Conservation (phyloP, 2,113 vertebrate genomes). For the Gila orcuttii region DNA sequence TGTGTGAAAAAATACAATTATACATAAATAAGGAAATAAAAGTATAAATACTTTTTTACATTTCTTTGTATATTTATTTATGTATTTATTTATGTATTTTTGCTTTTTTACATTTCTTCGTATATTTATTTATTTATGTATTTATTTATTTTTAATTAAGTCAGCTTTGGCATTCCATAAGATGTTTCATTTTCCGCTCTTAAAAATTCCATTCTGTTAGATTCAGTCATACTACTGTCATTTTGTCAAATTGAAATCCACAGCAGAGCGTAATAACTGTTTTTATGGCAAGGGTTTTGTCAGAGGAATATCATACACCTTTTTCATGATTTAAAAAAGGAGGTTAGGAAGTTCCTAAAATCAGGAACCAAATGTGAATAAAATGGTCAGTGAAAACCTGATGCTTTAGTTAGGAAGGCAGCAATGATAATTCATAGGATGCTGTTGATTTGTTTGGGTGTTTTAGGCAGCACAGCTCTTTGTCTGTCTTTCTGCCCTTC, state of each 20-base stretch:
- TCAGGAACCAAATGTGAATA: slow-evolving; percentile 11
- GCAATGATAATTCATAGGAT: not conserved
- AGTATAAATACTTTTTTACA: too few relatives aligned
- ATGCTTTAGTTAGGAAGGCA: not conserved
- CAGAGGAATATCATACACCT: not conserved
- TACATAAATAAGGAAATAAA: too few relatives aligned
- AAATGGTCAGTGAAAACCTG: not conserved
- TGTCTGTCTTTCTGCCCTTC: slow-evolving; percentile 55
- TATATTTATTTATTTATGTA: too few relatives aligned
- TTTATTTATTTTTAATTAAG: too few relatives aligned
- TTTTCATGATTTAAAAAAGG: not conserved
- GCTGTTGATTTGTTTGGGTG: slow-evolving; percentile 35
- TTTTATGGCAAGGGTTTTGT: not conserved
- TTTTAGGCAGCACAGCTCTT: slow-evolving; percentile 35
- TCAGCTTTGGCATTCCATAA: too few relatives aligned
- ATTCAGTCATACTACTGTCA: not conserved
- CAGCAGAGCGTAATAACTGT: not conserved
- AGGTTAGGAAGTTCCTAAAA: slow-evolving; percentile 11
- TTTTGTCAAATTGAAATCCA: not conserved
- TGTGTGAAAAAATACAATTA: too few relatives aligned
- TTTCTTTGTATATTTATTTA: too few relatives aligned
- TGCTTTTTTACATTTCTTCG: too few relatives aligned
- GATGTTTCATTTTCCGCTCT: not conserved
- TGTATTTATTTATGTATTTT: too few relatives aligned
- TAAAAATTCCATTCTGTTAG: not conserved